phyloP scores from a whole-genome alignment of 2,888 invertebrate genomes.

The Podotricha telesiphe region DNA sequence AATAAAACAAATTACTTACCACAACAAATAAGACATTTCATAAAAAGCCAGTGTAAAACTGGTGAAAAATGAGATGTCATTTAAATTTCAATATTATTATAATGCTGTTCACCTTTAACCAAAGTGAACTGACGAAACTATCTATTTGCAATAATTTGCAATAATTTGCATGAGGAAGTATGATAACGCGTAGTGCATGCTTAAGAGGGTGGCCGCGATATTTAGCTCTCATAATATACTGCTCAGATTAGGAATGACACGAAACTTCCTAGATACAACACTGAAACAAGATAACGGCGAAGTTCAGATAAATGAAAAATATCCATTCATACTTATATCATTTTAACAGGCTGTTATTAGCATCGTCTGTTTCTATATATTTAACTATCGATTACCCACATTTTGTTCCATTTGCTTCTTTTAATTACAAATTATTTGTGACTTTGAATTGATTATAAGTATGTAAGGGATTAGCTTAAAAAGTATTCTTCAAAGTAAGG shows the following conservation, averaged over 20 bases:
- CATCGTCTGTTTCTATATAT: neutral
- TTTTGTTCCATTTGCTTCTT: no score
- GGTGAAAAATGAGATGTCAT: conserved; percentile 10
- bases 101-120: conserved; percentile 34
- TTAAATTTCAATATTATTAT: conserved; percentile 14
- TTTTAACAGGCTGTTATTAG: neutral
- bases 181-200: conserved; percentile 60
- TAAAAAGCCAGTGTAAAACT: neutral
- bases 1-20: neutral
- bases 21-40: neutral
- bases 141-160: conserved; percentile 72
- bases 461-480: no score
- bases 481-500: no score
- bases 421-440: no score
- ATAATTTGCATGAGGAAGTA: conserved; percentile 75
- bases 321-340: neutral
- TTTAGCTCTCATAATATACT: conserved; percentile 47
- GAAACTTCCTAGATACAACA: conserved; percentile 46
- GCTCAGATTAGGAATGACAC: conserved; percentile 45
- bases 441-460: no score
- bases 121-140: conserved; percentile 54
- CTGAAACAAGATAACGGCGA: conserved; percentile 39
- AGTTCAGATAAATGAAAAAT: conserved; percentile 34
- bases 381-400: no score
- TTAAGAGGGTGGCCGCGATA: conserved; percentile 60